Evolutionary conservation across 2,888 invertebrate genomes (phyloP).

Genomic region (Apotomis betuletana): DNA sequence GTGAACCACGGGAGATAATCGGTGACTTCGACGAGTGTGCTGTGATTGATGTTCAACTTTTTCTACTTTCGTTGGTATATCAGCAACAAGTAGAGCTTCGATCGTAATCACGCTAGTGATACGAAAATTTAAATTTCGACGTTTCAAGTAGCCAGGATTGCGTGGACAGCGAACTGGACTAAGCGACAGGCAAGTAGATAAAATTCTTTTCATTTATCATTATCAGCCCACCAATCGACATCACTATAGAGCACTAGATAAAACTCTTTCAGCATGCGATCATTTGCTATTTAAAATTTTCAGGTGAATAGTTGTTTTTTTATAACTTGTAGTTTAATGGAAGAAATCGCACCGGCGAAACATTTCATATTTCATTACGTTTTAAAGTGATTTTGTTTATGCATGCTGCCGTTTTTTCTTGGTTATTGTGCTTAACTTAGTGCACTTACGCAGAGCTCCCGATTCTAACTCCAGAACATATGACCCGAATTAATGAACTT

Average conservation of each 20-base stretch:
- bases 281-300: not conserved
- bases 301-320: too few relatives aligned
- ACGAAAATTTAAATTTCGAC: conserved; percentile 56
- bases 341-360: not conserved
- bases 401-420: conserved; percentile 52
- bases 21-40: conserved; percentile 72
- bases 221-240: conserved; percentile 3
- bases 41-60: conserved; percentile 70
- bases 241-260: conserved; percentile 16
- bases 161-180: conserved; percentile 63
- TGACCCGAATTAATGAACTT: too few relatives aligned
- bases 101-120: conserved; percentile 76
- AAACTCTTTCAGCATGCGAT: not conserved
- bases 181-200: conserved; percentile 55
- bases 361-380: not conserved
- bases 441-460: not conserved
- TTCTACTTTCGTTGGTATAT: conserved; percentile 63
- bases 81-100: conserved; percentile 60
- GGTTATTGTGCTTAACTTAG: conserved; percentile 55
- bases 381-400: not conserved
- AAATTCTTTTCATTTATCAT: conserved; percentile 41
- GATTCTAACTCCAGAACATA: not conserved
- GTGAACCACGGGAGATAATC: conserved; percentile 69
- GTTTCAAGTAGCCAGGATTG: conserved; percentile 79
- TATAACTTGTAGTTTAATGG: not conserved